Percentiles rank a stretch among this genome's conserved stretches.
These are phyloP conservation scores for Psilopsiagon aymara DNA, from an alignment of 2,113 vertebrate species.

Conservation along the genomic window DNA sequence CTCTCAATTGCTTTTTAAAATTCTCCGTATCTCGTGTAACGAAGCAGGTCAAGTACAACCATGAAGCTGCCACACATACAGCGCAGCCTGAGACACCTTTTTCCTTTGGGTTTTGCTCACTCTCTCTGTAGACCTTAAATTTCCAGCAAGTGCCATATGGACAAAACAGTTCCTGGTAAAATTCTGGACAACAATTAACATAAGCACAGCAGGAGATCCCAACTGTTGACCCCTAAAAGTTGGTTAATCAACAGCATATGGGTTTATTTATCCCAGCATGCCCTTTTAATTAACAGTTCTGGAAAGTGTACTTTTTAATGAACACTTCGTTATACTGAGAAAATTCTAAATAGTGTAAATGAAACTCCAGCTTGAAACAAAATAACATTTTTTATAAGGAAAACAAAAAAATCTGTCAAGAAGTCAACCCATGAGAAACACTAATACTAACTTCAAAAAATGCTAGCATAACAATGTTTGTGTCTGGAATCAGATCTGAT, in stretches of 20 bases:
- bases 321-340: constrained; percentile 42
- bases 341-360: constrained; percentile 43
- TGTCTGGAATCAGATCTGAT: background rate
- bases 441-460: background rate
- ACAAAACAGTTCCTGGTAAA: constrained; percentile 67
- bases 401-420: background rate
- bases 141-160: constrained; percentile 76
- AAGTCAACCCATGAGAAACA: background rate
- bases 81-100: background rate
- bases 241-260: constrained; percentile 86
- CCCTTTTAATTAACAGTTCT: constrained; percentile 82
- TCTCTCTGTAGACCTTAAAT: constrained; percentile 31
- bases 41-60: background rate
- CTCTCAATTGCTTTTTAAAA: background rate
- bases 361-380: constrained; percentile 45
- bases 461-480: background rate
- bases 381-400: background rate
- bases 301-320: constrained; percentile 58
- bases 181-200: constrained; percentile 76
- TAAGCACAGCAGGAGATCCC: constrained; percentile 67
- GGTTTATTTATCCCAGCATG: constrained; percentile 80
- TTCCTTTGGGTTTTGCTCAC: background rate
- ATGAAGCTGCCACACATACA: background rate
- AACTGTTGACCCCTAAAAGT: constrained; percentile 82
- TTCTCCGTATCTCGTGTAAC: background rate